Percentiles rank a stretch among this genome's conserved stretches.
phyloP scores from a whole-genome alignment of 64 coral and sea anemone genomes.

The Pocillopora verrucosa region DNA sequence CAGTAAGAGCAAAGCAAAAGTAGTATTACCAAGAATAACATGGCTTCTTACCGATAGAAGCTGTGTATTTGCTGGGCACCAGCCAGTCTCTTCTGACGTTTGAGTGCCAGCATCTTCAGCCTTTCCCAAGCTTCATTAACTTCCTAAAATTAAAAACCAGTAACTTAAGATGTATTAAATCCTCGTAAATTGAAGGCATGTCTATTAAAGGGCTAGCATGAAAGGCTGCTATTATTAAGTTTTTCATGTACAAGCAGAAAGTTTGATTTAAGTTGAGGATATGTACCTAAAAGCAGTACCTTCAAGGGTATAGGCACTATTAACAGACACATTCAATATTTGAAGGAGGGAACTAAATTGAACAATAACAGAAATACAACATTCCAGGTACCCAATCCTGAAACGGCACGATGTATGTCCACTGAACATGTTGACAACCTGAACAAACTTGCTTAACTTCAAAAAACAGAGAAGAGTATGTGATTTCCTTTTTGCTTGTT shows the following conservation, averaged over 20 bases:
- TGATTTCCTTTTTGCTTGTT: too few species aligned
- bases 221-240: too few species aligned
- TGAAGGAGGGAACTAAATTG: neutral
- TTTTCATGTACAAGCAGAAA: too few species aligned
- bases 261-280: too few species aligned
- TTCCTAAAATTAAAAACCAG: slow-evolving; percentile 61
- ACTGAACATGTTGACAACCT: too few species aligned
- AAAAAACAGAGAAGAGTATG: too few species aligned
- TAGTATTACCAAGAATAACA: neutral
- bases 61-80: slow-evolving; percentile 93
- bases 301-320: too few species aligned
- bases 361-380: neutral
- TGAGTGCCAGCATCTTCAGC: slow-evolving; percentile 72
- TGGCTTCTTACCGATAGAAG: slow-evolving; percentile 77
- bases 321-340: neutral
- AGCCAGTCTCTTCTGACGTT: slow-evolving; percentile 84
- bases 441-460: too few species aligned
- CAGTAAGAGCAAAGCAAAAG: neutral
- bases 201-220: neutral
- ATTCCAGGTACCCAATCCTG: too few species aligned
- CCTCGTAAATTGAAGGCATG: neutral
- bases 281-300: too few species aligned
- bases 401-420: too few species aligned
- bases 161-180: neutral
- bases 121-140: slow-evolving; percentile 99